A percentile compares a stretch with the other conserved stretches of the same genome.
Conservation (phyloP, 1,140 invertebrate genomes). For the Drosophila arizonae region DNA sequence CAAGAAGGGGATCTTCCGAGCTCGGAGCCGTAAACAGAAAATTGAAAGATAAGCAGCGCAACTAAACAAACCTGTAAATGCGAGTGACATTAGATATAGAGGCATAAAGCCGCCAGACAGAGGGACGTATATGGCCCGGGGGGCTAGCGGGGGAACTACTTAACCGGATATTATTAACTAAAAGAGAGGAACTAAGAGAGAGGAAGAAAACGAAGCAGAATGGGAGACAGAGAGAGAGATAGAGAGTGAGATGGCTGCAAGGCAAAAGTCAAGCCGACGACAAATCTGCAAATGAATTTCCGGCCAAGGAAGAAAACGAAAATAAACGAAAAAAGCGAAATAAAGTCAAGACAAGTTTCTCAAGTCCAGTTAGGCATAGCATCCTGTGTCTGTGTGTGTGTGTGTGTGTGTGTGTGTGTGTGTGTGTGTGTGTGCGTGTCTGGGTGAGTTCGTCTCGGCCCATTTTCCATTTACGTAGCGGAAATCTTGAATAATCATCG, state of each 20-base stretch:
- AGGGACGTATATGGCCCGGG: slow-evolving; percentile 3
- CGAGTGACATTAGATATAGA: neutral
- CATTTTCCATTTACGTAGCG: slow-evolving; percentile 19
- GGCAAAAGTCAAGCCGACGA: slow-evolving; percentile 11
- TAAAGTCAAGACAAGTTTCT: slow-evolving; percentile 38
- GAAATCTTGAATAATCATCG: slow-evolving; percentile 33
- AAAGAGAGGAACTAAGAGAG: neutral
- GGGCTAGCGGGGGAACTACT: slow-evolving; percentile 6
- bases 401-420: too few species aligned
- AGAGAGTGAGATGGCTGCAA: neutral
- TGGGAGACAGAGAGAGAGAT: too few species aligned
- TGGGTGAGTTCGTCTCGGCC: neutral
- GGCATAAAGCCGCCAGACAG: neutral
- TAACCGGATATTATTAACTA: slow-evolving; percentile 42
- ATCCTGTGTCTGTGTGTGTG: neutral
- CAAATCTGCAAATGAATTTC: slow-evolving; percentile 49
- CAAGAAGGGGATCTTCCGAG: neutral
- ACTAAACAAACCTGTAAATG: neutral
- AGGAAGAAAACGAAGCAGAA: neutral
- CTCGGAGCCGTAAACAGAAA: neutral
- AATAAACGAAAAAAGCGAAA: slow-evolving; percentile 5
- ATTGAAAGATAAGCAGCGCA: neutral
- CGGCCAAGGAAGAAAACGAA: slow-evolving; percentile 19
- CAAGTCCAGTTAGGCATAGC: slow-evolving; percentile 20
- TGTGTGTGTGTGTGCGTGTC: neutral